Evolutionary conservation across 2,888 invertebrate genomes (phyloP).

Genomic region (Apodemia zela): DNA sequence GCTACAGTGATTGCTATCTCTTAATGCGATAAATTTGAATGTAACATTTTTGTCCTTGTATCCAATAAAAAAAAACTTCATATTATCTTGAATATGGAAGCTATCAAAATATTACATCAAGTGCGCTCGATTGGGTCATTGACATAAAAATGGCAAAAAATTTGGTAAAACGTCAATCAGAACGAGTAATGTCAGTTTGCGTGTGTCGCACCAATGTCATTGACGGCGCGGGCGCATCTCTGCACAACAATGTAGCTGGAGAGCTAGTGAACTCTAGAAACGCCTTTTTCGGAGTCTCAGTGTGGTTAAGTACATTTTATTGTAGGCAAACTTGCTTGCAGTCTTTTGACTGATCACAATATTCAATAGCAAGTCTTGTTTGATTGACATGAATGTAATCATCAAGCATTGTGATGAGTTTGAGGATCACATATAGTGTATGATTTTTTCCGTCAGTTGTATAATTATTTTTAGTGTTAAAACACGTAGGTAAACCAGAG

Average conservation of each 20-base stretch:
- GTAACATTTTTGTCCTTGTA: not conserved
- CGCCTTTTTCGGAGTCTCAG: not conserved
- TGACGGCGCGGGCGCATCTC: slow-evolving; percentile 47
- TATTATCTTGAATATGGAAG: slow-evolving; percentile 22
- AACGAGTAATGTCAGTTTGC: slow-evolving; percentile 43
- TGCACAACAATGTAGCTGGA: slow-evolving; percentile 48
- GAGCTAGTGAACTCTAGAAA: not conserved
- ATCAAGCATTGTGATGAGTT: too few relatives aligned
- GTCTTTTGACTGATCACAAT: too few relatives aligned
- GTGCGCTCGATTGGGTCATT: slow-evolving; percentile 33
- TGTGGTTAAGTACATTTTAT: too few relatives aligned
- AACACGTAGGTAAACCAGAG: not conserved
- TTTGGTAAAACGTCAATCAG: slow-evolving; percentile 34
- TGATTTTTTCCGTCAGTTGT: too few relatives aligned
- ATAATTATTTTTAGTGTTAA: too few relatives aligned
- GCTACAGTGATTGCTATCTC: not conserved
- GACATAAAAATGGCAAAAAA: slow-evolving; percentile 35
- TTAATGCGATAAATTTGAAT: not conserved
- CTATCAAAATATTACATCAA: slow-evolving; percentile 27
- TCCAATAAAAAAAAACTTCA: not conserved
- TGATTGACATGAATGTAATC: too few relatives aligned
- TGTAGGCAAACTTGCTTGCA: too few relatives aligned
- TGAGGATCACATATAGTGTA: too few relatives aligned
- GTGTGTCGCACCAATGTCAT: slow-evolving; percentile 53
- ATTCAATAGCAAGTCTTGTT: too few relatives aligned